phyloP scores from a whole-genome alignment of 2,797 vertebrate genomes.

The Aphelocoma californica region DNA sequence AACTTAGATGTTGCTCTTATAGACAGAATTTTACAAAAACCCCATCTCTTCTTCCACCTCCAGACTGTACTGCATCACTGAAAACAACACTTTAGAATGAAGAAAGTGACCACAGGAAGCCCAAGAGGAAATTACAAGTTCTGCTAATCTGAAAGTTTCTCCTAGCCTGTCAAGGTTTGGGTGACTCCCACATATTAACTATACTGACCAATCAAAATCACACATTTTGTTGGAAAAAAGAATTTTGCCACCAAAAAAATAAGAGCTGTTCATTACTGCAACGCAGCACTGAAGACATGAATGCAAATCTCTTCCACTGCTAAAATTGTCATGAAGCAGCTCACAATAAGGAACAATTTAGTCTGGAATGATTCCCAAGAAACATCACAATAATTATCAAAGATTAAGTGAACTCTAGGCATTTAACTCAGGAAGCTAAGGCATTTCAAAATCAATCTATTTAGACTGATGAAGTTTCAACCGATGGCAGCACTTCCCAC shows the following conservation, averaged over 20 bases:
- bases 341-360: not conserved
- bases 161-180: not conserved
- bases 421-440: not conserved
- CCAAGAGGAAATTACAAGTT: not conserved
- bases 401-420: not conserved
- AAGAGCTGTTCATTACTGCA: not conserved
- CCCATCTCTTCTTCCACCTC: not conserved
- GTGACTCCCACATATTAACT: not conserved
- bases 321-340: not conserved
- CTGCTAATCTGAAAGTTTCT: not conserved
- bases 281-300: not conserved
- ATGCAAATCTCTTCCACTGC: not conserved
- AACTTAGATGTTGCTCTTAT: not conserved
- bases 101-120: not conserved
- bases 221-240: not conserved
- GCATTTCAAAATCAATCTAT: not conserved
- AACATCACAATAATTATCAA: not conserved
- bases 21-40: not conserved
- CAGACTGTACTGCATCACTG: not conserved
- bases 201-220: not conserved
- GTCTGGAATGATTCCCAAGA: not conserved
- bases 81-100: not conserved
- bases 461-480: not conserved
- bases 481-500: not conserved
- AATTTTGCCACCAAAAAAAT: not conserved